These are phyloP conservation scores for Notarius lentiginosus DNA, from an alignment of 2,113 vertebrate genomes.

Conservation along the genomic window DNA sequence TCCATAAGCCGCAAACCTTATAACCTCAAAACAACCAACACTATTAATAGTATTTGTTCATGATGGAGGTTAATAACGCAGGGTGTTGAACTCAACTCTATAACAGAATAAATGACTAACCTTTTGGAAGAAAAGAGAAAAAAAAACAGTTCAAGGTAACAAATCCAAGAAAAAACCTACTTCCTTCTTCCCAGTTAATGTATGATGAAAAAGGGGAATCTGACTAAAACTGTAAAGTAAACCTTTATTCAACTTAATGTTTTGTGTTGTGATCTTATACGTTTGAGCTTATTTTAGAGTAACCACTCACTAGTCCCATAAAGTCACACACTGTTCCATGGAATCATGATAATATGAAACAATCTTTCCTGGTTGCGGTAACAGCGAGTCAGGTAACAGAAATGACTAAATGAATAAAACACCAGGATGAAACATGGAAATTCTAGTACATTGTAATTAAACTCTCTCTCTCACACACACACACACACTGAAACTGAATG, in stretches of 20 bases:
- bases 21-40: background rate
- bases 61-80: background rate
- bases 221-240: background rate
- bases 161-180: background rate
- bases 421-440: background rate
- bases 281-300: background rate
- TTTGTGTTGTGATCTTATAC: background rate
- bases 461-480: background rate
- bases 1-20: background rate
- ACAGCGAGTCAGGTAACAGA: slow-evolving; percentile 16
- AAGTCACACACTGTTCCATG: slow-evolving; percentile 27
- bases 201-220: slow-evolving; percentile 22
- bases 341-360: slow-evolving; percentile 19
- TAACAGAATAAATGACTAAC: background rate
- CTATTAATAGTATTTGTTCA: background rate
- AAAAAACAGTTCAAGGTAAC: background rate
- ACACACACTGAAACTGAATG: background rate
- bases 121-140: background rate
- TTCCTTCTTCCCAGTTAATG: slow-evolving; percentile 27
- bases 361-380: slow-evolving; percentile 12
- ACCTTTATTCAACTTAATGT: slow-evolving; percentile 10
- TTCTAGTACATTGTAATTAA: background rate
- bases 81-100: background rate
- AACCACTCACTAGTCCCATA: slow-evolving; percentile 7
- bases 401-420: background rate